phyloP scores from a whole-genome alignment of 2,797 vertebrate genomes.

The Cottoperca gobio region DNA sequence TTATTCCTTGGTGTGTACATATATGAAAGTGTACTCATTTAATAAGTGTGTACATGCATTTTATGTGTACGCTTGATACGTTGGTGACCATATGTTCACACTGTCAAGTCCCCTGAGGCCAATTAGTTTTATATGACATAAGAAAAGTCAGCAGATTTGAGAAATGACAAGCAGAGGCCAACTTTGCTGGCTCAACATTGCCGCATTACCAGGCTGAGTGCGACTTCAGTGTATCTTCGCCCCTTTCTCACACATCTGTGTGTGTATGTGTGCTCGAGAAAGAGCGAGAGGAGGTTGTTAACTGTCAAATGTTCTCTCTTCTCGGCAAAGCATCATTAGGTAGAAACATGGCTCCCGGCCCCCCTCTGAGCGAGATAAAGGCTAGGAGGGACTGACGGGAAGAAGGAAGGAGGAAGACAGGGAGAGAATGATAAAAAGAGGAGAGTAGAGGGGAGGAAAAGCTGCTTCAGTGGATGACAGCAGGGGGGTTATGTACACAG shows the following conservation, averaged over 20 bases:
- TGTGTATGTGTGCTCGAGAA: conserved; percentile 7
- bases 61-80: neutral
- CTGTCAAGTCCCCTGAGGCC: neutral
- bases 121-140: neutral
- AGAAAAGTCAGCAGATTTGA: neutral
- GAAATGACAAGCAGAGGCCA: conserved; percentile 17
- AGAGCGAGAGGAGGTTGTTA: conserved; percentile 52
- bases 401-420: conserved; percentile 46
- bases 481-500: conserved; percentile 45
- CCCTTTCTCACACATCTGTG: conserved; percentile 22
- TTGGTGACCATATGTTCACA: neutral
- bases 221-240: conserved; percentile 15
- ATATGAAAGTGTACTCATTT: neutral
- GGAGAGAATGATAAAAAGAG: conserved; percentile 51
- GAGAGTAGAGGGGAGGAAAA: conserved; percentile 47
- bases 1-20: neutral
- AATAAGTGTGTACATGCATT: neutral
- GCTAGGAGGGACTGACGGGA: conserved; percentile 49
- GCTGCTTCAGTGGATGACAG: conserved; percentile 55
- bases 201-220: conserved; percentile 14
- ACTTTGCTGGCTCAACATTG: neutral
- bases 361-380: conserved; percentile 72
- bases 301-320: conserved; percentile 68
- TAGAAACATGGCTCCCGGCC: conserved; percentile 67
- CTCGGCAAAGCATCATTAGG: conserved; percentile 76